A percentile compares a stretch with the other conserved stretches of the same genome.
Conservation (phyloP, 2,113 vertebrate species). For the Tragelaphus buxtoni region DNA sequence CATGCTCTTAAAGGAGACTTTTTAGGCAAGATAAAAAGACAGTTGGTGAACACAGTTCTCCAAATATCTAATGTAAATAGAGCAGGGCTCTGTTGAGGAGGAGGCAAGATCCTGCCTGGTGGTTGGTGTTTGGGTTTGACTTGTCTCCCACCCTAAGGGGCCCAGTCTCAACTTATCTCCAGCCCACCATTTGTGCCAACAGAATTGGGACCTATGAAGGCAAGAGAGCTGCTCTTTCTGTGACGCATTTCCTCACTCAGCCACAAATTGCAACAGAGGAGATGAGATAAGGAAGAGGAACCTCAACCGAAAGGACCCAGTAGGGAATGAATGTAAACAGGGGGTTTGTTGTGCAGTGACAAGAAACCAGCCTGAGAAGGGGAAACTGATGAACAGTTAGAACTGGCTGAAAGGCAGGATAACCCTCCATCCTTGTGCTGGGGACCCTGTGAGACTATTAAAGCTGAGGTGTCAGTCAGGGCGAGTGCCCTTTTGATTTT, state of each 20-base stretch:
- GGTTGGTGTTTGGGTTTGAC: background rate
- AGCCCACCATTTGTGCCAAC: background rate
- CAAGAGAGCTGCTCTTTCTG: background rate
- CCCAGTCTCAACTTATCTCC: background rate
- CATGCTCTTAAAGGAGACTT: background rate
- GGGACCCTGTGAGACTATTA: background rate
- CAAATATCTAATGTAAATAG: background rate
- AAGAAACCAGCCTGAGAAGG: background rate
- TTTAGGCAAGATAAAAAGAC: background rate
- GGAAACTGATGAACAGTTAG: background rate
- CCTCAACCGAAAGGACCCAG: background rate
- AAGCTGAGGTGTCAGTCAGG: background rate
- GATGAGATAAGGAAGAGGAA: slow-evolving; percentile 38
- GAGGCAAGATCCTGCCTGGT: background rate
- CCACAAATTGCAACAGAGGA: background rate
- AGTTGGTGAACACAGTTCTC: background rate
- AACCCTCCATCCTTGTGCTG: background rate
- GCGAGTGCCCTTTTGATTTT: background rate
- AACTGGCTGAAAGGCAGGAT: background rate
- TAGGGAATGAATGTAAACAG: background rate
- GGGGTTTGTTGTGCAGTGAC: background rate
- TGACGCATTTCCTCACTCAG: slow-evolving; percentile 21
- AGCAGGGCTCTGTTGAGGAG: background rate
- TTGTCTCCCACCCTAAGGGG: background rate
- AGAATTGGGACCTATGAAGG: background rate